phyloP scores from a whole-genome alignment of 2,113 vertebrate genomes.

The Sorex araneus region DNA sequence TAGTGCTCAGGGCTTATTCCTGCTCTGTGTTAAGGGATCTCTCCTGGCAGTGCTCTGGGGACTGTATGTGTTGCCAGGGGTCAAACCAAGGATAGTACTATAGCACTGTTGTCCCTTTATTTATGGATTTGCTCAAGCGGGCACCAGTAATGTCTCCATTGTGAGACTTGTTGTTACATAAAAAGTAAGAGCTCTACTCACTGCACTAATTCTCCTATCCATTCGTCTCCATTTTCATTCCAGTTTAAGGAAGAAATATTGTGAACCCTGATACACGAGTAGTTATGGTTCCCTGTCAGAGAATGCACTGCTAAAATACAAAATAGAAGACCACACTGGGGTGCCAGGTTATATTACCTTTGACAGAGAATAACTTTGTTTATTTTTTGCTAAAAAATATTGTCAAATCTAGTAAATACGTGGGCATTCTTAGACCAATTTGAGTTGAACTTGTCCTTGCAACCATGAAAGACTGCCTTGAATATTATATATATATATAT shows the following conservation, averaged over 20 bases:
- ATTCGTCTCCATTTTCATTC: constrained; percentile 17
- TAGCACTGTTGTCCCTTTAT: too few relatives aligned
- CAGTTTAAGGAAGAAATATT: not conserved
- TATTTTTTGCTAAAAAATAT: not conserved
- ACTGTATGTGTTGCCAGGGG: too few relatives aligned
- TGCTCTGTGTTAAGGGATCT: too few relatives aligned
- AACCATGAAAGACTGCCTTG: not conserved
- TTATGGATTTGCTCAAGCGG: too few relatives aligned
- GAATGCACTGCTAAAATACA: not conserved
- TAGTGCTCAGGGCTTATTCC: too few relatives aligned
- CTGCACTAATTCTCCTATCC: too few relatives aligned
- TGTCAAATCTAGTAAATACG: not conserved
- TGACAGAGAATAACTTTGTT: not conserved
- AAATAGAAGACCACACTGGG: not conserved
- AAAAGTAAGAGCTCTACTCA: too few relatives aligned
- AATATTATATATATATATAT: too few relatives aligned
- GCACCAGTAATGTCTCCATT: too few relatives aligned
- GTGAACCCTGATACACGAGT: not conserved
- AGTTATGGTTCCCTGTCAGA: not conserved
- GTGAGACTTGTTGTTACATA: too few relatives aligned
- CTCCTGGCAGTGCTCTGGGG: too few relatives aligned
- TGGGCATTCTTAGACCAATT: not conserved
- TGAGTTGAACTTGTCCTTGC: not conserved
- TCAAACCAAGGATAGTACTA: too few relatives aligned
- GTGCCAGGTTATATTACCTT: not conserved